Conservation (phyloP, 2,797 vertebrate genomes). For the Hyperoplus immaculatus region DNA sequence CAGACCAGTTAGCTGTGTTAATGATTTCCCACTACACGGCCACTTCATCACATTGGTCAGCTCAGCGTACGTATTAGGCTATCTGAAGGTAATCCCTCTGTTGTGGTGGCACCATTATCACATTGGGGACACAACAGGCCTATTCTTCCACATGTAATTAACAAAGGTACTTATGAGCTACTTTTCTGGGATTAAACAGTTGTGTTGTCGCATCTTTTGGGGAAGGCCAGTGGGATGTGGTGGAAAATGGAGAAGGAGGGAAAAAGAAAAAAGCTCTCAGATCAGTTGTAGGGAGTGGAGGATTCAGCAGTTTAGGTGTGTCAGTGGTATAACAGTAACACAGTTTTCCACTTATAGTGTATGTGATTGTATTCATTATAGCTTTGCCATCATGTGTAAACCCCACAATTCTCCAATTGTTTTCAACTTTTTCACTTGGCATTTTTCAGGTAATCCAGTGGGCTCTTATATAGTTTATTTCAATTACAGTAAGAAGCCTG, state of each 20-base stretch:
- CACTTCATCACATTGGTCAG: constrained; percentile 66
- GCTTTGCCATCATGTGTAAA: neutral
- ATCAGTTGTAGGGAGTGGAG: constrained; percentile 19
- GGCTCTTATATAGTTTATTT: neutral
- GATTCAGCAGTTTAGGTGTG: constrained; percentile 14
- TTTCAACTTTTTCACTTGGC: neutral
- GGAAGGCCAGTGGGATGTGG: constrained; percentile 24
- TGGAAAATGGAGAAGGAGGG: constrained; percentile 31
- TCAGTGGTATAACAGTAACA: neutral
- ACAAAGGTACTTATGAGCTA: constrained; percentile 70
- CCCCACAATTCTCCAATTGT: neutral
- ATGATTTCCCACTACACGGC: constrained; percentile 67
- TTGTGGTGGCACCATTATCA: constrained; percentile 73
- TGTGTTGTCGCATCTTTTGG: constrained; percentile 62
- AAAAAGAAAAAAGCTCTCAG: constrained; percentile 13
- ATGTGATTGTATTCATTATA: neutral
- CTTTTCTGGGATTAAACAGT: constrained; percentile 73
- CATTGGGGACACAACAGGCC: constrained; percentile 73
- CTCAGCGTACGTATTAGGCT: constrained; percentile 57
- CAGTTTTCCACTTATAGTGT: neutral
- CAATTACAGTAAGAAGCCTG: neutral
- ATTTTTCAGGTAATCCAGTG: neutral
- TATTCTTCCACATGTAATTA: constrained; percentile 76
- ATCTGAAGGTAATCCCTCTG: constrained; percentile 73
- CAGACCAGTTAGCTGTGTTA: constrained; percentile 65